These are phyloP conservation scores for Cyclargus thomasi DNA, from an alignment of 1,140 invertebrate genomes.

Conservation along the genomic window DNA sequence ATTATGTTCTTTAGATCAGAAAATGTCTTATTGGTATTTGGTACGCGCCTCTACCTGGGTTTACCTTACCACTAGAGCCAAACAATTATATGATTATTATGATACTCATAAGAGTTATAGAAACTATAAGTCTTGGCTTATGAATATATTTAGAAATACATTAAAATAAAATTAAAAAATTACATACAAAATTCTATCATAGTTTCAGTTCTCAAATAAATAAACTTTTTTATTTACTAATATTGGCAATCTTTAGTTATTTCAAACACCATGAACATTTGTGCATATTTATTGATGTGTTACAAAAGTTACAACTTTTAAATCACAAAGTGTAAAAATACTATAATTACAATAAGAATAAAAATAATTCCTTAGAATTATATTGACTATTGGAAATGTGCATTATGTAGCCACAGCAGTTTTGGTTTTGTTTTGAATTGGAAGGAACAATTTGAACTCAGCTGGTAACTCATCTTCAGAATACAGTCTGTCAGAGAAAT, in stretches of 20 bases:
- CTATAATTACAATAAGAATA: constrained; percentile 40
- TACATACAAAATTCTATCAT: too few relatives aligned
- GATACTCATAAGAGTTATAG: too few relatives aligned
- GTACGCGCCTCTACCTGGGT: too few relatives aligned
- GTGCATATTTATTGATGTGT: constrained; percentile 30
- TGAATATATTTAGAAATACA: too few relatives aligned
- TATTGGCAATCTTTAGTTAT: background rate
- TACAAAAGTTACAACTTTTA: constrained; percentile 23
- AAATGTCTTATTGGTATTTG: too few relatives aligned
- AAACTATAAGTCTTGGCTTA: too few relatives aligned
- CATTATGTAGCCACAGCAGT: constrained; percentile 62
- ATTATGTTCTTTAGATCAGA: too few relatives aligned
- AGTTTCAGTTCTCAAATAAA: too few relatives aligned
- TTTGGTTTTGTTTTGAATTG: constrained; percentile 89
- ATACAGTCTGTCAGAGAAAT: constrained; percentile 98
- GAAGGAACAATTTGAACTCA: constrained; percentile 98
- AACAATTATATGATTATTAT: too few relatives aligned
- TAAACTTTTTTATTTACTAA: too few relatives aligned
- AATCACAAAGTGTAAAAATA: constrained; percentile 21
- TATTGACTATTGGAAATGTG: constrained; percentile 42
- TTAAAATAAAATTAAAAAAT: too few relatives aligned
- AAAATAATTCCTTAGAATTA: constrained; percentile 45
- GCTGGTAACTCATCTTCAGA: constrained; percentile 99
- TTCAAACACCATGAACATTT: constrained; percentile 18
- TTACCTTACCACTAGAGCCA: too few relatives aligned